Conservation (phyloP, 2,113 vertebrate genomes). For the Bagarius yarrelli region DNA sequence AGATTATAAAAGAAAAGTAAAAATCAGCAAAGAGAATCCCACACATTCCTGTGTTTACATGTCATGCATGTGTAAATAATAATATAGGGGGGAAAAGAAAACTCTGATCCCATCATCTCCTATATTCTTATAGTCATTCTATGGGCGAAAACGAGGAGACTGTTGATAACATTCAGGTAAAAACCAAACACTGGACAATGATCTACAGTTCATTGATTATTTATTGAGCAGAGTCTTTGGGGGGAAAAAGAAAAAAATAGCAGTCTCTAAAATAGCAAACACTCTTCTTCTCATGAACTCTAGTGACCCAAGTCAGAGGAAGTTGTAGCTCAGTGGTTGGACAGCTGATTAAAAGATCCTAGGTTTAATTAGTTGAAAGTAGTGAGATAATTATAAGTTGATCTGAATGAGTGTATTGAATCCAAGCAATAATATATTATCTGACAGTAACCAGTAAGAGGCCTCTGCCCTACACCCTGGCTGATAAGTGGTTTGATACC, state of each 20-base stretch:
- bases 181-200: not conserved
- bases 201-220: no score
- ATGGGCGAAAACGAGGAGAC: not conserved
- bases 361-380: no score
- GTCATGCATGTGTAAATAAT: not conserved
- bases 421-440: not conserved
- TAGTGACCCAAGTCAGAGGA: not conserved
- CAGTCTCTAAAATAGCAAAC: not conserved
- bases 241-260: no score
- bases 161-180: not conserved
- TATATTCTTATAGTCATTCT: constrained; percentile 10
- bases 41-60: not conserved
- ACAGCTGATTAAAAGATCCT: no score
- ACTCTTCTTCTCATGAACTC: not conserved
- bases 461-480: not conserved
- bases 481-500: constrained; percentile 16
- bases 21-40: not conserved
- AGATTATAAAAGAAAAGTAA: not conserved
- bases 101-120: not conserved
- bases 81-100: not conserved
- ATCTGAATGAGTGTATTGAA: no score
- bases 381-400: no score
- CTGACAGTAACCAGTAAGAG: constrained; percentile 14
- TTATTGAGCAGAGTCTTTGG: no score
- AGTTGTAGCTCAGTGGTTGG: no score